phyloP scores from a whole-genome alignment of 2,113 vertebrate species.

The Tamias sibiricus region DNA sequence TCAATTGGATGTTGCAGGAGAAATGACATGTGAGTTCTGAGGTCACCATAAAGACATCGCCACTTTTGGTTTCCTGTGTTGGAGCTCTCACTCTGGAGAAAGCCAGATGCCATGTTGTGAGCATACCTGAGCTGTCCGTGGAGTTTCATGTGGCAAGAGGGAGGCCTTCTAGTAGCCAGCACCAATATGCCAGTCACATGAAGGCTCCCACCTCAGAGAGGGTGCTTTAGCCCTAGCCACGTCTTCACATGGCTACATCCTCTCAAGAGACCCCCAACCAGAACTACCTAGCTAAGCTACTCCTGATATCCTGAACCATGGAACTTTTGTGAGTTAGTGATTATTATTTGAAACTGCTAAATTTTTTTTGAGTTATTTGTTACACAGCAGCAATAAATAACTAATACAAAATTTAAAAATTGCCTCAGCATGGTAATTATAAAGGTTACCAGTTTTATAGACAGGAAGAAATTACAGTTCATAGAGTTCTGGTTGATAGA shows the following conservation, averaged over 20 bases:
- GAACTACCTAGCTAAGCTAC: not conserved
- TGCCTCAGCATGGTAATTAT: not conserved
- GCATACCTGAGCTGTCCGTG: not conserved
- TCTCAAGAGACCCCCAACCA: not conserved
- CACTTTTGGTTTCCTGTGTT: not conserved
- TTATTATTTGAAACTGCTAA: not conserved
- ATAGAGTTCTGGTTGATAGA: conserved; percentile 29
- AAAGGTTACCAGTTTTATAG: conserved; percentile 13
- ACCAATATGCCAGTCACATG: not conserved
- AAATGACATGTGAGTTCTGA: not conserved
- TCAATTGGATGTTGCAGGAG: not conserved
- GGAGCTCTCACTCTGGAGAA: too few species aligned
- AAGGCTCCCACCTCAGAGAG: not conserved
- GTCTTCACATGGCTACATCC: not conserved
- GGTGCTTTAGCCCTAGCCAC: not conserved
- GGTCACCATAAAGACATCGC: not conserved
- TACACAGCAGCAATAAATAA: not conserved
- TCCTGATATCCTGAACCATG: not conserved
- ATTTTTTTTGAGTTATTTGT: conserved; percentile 45
- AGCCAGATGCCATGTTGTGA: not conserved
- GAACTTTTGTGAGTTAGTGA: not conserved
- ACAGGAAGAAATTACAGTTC: not conserved
- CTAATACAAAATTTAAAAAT: not conserved
- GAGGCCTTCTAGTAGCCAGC: not conserved
- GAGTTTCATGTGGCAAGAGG: not conserved